Evolutionary conservation across 2,888 invertebrate species (phyloP), one percentile per base, ranked within the genome.

Genomic region (Ennomos fuscantarius): DNA sequence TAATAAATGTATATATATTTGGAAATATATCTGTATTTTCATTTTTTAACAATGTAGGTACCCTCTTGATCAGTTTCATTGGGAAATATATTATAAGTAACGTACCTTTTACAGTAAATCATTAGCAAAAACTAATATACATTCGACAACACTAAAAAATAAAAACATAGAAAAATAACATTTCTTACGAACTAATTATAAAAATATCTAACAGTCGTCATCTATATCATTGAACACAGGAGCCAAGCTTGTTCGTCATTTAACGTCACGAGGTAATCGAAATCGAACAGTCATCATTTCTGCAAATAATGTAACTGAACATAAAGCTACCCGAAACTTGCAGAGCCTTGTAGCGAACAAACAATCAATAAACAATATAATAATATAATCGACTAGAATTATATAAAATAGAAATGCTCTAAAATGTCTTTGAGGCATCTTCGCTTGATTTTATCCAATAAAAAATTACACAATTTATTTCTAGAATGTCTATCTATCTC

Each of bases 1-100:
- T 88, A 93, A 92, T 91, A 86, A 90, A 92, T 93, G 90, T 91
- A 89, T 89, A 88, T 85, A 84, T 87, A 93, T 93, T 92, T 93
- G 90, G 89, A 92, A 86, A 84, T 87, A 84, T 70, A 78, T 67
- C 69, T 66, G 79, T 71, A 74, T 79, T 85, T 83, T 84, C 64
- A 79, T 62, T 67, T 55, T 24, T 3, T 24, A 24, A 47, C 8
- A 24, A 44, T 24, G 2, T n/a, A n/a, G n/a, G n/a, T 24, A 24
- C 24, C 13, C 10, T 1, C 13, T 10, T 10, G 11, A 49, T 39
- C 10, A 33, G 36, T 33, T 50, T 9, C 36, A 50, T 36, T 43
- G 2, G 10, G 15, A 24, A 34, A 32, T 37, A 32, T 37, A 42
- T 12, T 8, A 24, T 15, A 35, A 6, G 0, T 24, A 24, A 24